A percentile compares a stretch with the other conserved stretches of the same genome.
phyloP scores from a whole-genome alignment of 2,888 invertebrate species.

The Bombyx huttoni region DNA sequence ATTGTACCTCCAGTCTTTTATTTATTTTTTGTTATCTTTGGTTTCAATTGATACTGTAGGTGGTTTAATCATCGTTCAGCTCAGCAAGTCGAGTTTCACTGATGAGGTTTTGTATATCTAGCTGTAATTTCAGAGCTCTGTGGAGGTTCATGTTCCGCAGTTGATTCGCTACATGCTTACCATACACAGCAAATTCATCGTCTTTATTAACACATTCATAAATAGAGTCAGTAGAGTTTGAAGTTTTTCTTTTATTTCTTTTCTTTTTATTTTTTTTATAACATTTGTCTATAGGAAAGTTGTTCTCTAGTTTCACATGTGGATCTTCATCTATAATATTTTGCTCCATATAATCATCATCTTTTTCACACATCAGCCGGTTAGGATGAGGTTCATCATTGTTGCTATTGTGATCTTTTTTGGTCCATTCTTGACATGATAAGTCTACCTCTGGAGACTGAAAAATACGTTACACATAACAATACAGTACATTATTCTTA shows the following conservation, averaged over 20 bases:
- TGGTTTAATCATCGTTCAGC: constrained; percentile 6
- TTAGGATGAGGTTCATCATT: constrained; percentile 33
- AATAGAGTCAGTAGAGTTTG: constrained; percentile 16
- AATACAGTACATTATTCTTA: not conserved
- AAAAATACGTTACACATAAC: constrained; percentile 6
- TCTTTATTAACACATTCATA: constrained; percentile 18
- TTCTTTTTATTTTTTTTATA: constrained; percentile 36
- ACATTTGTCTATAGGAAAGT: constrained; percentile 8
- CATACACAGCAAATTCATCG: constrained; percentile 53
- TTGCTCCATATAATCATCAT: constrained; percentile 31
- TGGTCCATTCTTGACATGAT: constrained; percentile 41
- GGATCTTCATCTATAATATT: constrained; percentile 13
- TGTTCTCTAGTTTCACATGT: constrained; percentile 21
- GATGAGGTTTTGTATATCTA: constrained; percentile 40
- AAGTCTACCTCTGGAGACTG: constrained; percentile 40
- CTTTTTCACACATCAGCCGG: constrained; percentile 32
- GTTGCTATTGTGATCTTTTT: constrained; percentile 24
- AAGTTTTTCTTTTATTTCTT: constrained; percentile 24
- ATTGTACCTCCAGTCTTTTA: too few relatives aligned
- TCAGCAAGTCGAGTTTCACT: constrained; percentile 41
- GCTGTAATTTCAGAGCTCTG: constrained; percentile 35
- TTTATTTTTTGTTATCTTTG: not conserved
- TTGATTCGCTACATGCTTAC: constrained; percentile 45
- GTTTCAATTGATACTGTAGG: not conserved
- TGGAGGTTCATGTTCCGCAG: constrained; percentile 36